phyloP scores from a whole-genome alignment of 2,888 invertebrate genomes.

The Lacanobia oleracea region DNA sequence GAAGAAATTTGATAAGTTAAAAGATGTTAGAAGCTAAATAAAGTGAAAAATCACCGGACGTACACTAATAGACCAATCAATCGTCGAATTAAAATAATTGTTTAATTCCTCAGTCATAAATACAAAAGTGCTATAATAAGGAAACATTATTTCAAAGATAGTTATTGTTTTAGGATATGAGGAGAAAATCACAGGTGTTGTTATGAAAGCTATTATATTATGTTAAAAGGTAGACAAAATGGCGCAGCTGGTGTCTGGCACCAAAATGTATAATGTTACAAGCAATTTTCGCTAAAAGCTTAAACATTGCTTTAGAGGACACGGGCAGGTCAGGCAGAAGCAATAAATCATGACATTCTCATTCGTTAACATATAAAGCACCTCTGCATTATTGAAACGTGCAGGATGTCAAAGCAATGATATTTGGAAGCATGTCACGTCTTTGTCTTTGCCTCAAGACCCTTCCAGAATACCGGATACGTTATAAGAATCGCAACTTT shows the following conservation, averaged over 20 bases:
- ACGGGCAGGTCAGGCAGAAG: constrained; percentile 14
- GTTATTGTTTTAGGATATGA: constrained; percentile 35
- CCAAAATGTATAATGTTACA: constrained; percentile 16
- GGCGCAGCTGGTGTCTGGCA: constrained; percentile 36
- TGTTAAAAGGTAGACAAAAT: constrained; percentile 11
- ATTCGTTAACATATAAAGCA: constrained; percentile 38
- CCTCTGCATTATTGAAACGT: constrained; percentile 42
- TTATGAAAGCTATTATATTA: constrained; percentile 8
- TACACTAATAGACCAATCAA: constrained; percentile 20
- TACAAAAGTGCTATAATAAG: constrained; percentile 26
- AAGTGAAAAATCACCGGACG: constrained; percentile 12
- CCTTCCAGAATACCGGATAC: constrained; percentile 28
- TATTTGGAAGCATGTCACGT: constrained; percentile 32
- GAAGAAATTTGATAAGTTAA: neutral
- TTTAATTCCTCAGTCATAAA: constrained; percentile 29
- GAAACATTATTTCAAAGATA: constrained; percentile 24
- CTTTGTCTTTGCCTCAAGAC: constrained; percentile 5
- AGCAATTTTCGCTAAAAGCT: constrained; percentile 41
- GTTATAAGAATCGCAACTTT: constrained; percentile 3
- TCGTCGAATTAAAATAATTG: constrained; percentile 45
- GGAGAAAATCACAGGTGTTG: constrained; percentile 19
- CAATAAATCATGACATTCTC: constrained; percentile 32
- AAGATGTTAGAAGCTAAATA: neutral
- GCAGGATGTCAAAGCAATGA: constrained; percentile 37
- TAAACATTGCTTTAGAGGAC: constrained; percentile 7